Evolutionary conservation across 2,113 vertebrate species (phyloP).

Genomic region (Ovibos moschatus): DNA sequence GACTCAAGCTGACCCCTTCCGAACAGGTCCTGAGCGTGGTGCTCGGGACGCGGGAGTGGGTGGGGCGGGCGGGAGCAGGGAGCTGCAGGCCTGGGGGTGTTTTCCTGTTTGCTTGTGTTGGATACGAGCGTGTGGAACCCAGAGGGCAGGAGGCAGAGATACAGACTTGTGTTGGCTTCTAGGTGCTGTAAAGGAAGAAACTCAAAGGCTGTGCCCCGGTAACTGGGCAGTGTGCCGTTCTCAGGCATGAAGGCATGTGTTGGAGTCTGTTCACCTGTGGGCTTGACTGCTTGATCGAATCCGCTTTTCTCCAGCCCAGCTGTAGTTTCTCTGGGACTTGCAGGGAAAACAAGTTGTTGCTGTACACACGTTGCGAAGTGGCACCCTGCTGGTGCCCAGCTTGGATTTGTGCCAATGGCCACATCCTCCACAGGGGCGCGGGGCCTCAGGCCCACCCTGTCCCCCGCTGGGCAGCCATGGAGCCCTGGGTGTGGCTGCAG

Average conservation of each 20-base stretch:
- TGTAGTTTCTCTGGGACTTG: background rate
- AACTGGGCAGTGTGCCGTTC: background rate
- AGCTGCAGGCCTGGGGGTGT: background rate
- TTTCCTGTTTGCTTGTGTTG: background rate
- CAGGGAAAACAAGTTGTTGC: background rate
- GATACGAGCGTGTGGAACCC: background rate
- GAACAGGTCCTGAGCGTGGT: background rate
- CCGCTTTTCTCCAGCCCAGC: background rate
- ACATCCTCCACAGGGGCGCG: fast-evolving
- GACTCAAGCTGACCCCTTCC: fast-evolving
- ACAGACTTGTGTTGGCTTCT: background rate
- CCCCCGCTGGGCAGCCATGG: fast-evolving
- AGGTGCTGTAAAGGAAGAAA: background rate
- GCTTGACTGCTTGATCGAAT: background rate
- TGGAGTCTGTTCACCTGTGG: background rate
- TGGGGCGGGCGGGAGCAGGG: background rate
- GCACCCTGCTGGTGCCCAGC: fast-evolving
- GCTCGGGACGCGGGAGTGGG: fast-evolving
- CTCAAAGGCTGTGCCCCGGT: background rate
- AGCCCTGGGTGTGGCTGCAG: background rate
- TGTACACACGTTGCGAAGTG: fast-evolving
- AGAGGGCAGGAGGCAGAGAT: background rate
- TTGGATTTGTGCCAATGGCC: background rate
- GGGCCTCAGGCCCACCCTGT: background rate
- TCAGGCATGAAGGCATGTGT: background rate